Evolutionary conservation across 2,888 invertebrate species (phyloP), one percentile per base, ranked within the genome.

Genomic region (Melieria crassipennis): DNA sequence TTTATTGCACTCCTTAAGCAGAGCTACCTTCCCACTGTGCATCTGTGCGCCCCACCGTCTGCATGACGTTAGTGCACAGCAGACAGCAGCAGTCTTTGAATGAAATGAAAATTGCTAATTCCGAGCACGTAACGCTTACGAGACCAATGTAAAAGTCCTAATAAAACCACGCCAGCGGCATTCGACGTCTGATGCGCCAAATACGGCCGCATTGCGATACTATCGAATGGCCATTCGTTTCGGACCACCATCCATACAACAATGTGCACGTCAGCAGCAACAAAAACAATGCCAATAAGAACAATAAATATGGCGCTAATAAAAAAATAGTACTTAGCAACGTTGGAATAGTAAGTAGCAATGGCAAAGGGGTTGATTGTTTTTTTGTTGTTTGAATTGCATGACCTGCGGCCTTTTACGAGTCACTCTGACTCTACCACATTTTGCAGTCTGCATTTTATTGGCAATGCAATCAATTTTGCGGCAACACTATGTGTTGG

Each of bases 101-200:
- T 43, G n/a, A 42, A 70, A 68, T 68, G 58, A 45, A 69, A 69
- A 69, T 72, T 61, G 56, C 10, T 61, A 60, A 72, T 72, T 60
- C 72, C 46, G 16, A 30, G 48, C 72, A 69, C 69, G 72, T 72
- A 63, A 50, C 65, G 43, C 60, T 61, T 48, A 60, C 60, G 68
- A 72, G 64, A 57, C 55, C 72, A 57, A 72, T 72, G 65, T 71
- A 58, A 64, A 52, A 63, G 60, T 62, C 55, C 72, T 72, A 72
- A 72, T 72, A 72, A 72, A 69, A 69, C 69, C 69, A 65, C 72
- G 65, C 60, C 30, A 30, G 30, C 30, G 30, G 30, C 30, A 30
- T 30, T 30, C 30, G 10, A 61, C 11, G 48, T 46, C 10, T 30
- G 42, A n/a, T 9, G 43, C 55, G n/a, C 43, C 42, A 42, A 52